Evolutionary conservation across 2,797 vertebrate genomes (phyloP), one percentile per base, ranked within the genome.

Genomic region (Sebastes glaucus): DNA sequence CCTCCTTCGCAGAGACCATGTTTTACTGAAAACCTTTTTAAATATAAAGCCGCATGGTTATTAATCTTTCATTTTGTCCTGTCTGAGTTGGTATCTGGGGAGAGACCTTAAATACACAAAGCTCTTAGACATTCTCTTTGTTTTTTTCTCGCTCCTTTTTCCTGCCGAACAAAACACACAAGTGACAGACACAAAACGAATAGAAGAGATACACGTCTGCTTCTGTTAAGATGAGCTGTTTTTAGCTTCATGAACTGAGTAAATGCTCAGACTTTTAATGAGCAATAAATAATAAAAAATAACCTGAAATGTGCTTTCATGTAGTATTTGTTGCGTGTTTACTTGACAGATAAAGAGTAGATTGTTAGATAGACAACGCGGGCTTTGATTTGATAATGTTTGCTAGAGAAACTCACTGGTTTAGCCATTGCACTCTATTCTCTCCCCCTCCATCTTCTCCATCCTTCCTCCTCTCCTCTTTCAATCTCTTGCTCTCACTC

Each of bases 11-110:
- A 75, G 78, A 81, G 84, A 91, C 52, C 78, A 72, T 84, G 88
- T 92, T 87, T 89, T 82, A 90, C 89, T 90, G 71, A 42, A 79
- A 81, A 89, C 89, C 90, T 90, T 92, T 93, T 93, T 85, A 93
- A 93, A 94, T 92, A 91, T 93, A 93, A 95, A 94, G 85, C 92
- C 28, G 2, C 46, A 49, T 65, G 65, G 74, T 92, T 95, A 95
- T 96, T 87, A 94, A 95, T 95, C 87, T 96, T 96, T 96, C 33
- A 96, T 95, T 87, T 87, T 81, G 87, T 90, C 85, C 88, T 91
- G 94, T 95, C 94, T 95, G 92, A 84, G 73, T 61, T 75, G 86
- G 89, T 94, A 91, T 94, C 94, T 70, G 82, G 95, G 94, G 93
- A 93, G 81, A 88, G 74, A 87, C 88, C 87, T 92, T 93, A 92